phyloP scores from a whole-genome alignment of 2,797 vertebrate genomes.

The Danio albolineatus region DNA sequence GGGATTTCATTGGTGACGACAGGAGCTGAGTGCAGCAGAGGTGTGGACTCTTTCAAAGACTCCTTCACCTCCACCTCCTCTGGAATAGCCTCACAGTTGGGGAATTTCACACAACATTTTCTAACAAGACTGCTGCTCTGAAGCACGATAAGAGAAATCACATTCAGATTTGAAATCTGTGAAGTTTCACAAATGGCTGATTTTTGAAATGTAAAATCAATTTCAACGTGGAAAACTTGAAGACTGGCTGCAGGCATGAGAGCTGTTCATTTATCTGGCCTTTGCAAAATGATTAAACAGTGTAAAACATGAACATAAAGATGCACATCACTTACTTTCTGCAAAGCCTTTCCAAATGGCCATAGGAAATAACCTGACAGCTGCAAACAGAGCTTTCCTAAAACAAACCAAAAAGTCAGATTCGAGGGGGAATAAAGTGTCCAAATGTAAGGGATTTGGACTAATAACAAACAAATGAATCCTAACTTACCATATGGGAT shows the following conservation, averaged over 20 bases:
- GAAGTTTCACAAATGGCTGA: neutral
- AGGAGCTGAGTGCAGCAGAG: constrained; percentile 62
- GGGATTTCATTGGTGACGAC: constrained; percentile 62
- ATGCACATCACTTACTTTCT: constrained; percentile 70
- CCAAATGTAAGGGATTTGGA: neutral
- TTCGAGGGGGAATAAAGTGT: neutral
- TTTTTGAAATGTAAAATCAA: neutral
- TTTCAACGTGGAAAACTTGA: neutral
- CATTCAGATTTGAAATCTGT: neutral
- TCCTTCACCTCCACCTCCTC: constrained; percentile 70
- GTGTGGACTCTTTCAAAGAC: constrained; percentile 60
- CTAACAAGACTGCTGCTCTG: constrained; percentile 63
- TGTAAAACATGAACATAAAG: neutral
- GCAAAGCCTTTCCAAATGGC: constrained; percentile 86
- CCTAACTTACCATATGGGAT: constrained; percentile 80
- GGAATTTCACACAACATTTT: constrained; percentile 62
- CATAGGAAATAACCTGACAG: constrained; percentile 83
- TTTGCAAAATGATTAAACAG: neutral
- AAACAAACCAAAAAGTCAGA: constrained; percentile 12
- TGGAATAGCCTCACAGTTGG: constrained; percentile 60
- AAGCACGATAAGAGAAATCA: neutral
- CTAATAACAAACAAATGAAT: neutral
- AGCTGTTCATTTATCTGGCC: neutral
- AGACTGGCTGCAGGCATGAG: neutral
- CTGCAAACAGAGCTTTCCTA: constrained; percentile 81